Conservation (phyloP, 37 sponge, comb jelly and placozoan species). For the Crambe crambe region DNA sequence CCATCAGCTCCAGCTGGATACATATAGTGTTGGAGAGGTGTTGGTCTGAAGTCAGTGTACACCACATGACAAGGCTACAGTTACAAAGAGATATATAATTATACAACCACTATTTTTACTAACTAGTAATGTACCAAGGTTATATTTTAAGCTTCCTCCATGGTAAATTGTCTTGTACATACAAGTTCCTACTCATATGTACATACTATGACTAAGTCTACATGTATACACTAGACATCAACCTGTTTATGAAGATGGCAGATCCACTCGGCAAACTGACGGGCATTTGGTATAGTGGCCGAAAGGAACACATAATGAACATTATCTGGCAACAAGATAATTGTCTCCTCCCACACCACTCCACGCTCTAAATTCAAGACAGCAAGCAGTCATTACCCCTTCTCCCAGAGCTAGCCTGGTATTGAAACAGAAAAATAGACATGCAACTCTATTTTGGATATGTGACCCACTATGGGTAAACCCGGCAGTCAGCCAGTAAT, state of each 20-base stretch:
- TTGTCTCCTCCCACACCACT: slow-evolving; percentile 99
- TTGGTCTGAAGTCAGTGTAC: slow-evolving; percentile 96
- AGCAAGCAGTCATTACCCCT: no score
- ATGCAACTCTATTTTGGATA: no score
- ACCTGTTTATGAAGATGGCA: slow-evolving; percentile 91
- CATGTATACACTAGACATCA: neutral
- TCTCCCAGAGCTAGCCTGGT: no score
- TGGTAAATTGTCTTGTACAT: neutral
- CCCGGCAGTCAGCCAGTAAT: no score
- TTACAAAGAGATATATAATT: slow-evolving; percentile 2
- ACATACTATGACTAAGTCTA: neutral
- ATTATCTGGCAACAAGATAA: slow-evolving; percentile 95
- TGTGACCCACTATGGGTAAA: no score
- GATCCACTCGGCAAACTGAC: slow-evolving; percentile 99
- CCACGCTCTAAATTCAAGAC: no score
- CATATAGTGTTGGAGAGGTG: slow-evolving; percentile 97
- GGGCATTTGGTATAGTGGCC: slow-evolving; percentile 97
- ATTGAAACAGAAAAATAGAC: neutral
- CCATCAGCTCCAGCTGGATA: slow-evolving; percentile 97
- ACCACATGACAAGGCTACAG: slow-evolving; percentile 97
- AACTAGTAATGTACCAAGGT: no score
- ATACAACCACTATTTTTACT: no score
- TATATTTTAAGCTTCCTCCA: neutral
- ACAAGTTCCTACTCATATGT: neutral
- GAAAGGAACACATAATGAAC: slow-evolving; percentile 99